These are phyloP conservation scores for Pegoplata infirma DNA, from an alignment of 2,888 invertebrate species.

Conservation along the genomic window DNA sequence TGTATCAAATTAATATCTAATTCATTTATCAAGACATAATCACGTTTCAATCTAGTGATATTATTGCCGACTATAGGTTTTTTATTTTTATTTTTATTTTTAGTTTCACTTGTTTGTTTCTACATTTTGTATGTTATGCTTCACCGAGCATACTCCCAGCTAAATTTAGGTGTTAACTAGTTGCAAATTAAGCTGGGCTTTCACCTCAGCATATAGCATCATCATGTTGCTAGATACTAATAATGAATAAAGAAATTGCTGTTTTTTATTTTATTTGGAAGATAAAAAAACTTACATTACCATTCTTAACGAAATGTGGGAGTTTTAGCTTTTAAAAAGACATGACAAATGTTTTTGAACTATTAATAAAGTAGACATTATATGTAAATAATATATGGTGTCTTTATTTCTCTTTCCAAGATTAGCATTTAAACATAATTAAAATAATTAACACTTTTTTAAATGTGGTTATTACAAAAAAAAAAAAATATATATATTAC, in stretches of 20 bases:
- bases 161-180: conserved; percentile 37
- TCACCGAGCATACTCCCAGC: conserved; percentile 8
- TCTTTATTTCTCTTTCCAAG: background rate
- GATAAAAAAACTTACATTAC: background rate
- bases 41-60: background rate
- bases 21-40: background rate
- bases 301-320: conserved; percentile 19
- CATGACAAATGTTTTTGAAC: background rate
- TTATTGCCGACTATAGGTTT: background rate
- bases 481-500: background rate
- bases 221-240: background rate
- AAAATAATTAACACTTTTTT: background rate
- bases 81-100: background rate
- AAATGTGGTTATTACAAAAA: background rate
- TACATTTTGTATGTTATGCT: conserved; percentile 12
- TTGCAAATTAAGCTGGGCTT: conserved; percentile 51
- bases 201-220: conserved; percentile 38
- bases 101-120: background rate
- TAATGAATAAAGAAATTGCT: background rate
- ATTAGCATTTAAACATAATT: background rate
- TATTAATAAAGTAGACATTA: background rate
- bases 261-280: background rate
- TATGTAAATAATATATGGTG: background rate
- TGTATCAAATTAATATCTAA: too few species aligned
- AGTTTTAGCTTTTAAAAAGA: background rate